phyloP scores from a whole-genome alignment of 2,888 invertebrate species.

The Drosophila falleni region DNA sequence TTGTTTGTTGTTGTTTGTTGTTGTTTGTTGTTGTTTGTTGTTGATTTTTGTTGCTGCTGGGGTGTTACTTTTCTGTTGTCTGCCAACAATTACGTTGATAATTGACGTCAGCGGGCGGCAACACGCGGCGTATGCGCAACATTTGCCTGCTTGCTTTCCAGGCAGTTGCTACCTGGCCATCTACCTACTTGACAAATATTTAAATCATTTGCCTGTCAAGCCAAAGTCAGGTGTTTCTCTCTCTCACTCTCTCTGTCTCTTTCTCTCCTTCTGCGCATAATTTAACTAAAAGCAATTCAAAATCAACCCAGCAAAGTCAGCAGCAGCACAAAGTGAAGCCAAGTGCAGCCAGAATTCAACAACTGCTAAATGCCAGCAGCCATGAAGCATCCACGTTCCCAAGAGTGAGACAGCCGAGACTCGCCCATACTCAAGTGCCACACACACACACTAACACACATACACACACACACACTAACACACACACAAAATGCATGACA shows the following conservation, averaged over 20 bases:
- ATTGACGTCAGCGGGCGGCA: slow-evolving; percentile 39
- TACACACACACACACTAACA: slow-evolving; percentile 18
- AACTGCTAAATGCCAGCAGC: slow-evolving; percentile 54
- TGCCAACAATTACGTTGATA: slow-evolving; percentile 53
- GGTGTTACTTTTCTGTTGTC: slow-evolving; percentile 39
- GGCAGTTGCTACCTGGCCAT: slow-evolving; percentile 27
- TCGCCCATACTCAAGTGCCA: slow-evolving; percentile 31
- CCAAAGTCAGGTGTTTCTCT: slow-evolving; percentile 20
- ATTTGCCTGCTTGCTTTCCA: slow-evolving; percentile 3
- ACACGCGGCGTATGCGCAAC: slow-evolving; percentile 51
- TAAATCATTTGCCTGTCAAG: slow-evolving; percentile 64
- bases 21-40: slow-evolving; percentile 21
- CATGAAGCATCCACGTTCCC: slow-evolving; percentile 42
- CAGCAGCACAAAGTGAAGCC: slow-evolving; percentile 42
- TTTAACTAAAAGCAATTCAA: slow-evolving; percentile 69
- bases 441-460: slow-evolving; percentile 38
- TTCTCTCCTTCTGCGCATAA: slow-evolving; percentile 49
- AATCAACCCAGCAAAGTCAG: slow-evolving; percentile 39
- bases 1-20: slow-evolving; percentile 20
- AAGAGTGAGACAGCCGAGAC: slow-evolving; percentile 20
- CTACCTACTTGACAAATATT: slow-evolving; percentile 63
- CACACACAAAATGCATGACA: slow-evolving; percentile 14
- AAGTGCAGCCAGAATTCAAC: slow-evolving; percentile 57
- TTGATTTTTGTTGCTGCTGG: slow-evolving; percentile 18
- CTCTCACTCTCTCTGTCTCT: not conserved